A percentile compares a stretch with the other conserved stretches of the same genome.
These are phyloP conservation scores for Lasius fuliginosus DNA, from an alignment of 2,888 invertebrate genomes.

Conservation along the genomic window DNA sequence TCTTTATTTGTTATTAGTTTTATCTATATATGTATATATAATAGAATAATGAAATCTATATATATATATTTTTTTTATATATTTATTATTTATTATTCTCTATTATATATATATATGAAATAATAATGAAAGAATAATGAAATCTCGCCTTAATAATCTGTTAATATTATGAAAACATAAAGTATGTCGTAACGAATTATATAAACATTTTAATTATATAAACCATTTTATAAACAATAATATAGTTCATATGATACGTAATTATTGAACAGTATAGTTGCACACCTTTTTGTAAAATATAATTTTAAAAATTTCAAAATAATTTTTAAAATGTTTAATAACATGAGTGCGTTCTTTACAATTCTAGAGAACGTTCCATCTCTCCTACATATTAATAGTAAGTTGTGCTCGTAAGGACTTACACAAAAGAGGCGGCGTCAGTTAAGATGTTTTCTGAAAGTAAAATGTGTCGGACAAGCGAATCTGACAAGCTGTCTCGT, in stretches of 20 bases:
- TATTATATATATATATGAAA: background rate
- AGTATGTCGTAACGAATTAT: background rate
- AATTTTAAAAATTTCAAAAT: background rate
- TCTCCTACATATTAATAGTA: background rate
- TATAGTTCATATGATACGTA: no score
- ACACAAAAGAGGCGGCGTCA: background rate
- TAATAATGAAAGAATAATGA: background rate
- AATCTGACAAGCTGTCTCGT: slow-evolving; percentile 11
- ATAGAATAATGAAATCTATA: background rate
- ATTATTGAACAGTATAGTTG: background rate
- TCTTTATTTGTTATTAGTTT: slow-evolving; percentile 29
- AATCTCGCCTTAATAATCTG: background rate
- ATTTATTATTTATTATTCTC: no score
- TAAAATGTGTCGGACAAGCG: background rate
- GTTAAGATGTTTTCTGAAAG: slow-evolving; percentile 4
- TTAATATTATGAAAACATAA: background rate
- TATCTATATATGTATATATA: background rate
- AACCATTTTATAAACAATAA: no score
- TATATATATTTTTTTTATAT: no score
- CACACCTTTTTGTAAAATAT: background rate
- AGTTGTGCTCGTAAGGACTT: background rate
- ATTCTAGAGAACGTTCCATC: background rate
- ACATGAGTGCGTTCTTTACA: background rate
- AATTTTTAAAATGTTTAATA: slow-evolving; percentile 4
- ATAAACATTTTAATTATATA: background rate